Percentiles rank a stretch among this genome's conserved stretches.
Evolutionary conservation across 2,113 vertebrate genomes (phyloP).

Genomic region (Leiothrix lutea): DNA sequence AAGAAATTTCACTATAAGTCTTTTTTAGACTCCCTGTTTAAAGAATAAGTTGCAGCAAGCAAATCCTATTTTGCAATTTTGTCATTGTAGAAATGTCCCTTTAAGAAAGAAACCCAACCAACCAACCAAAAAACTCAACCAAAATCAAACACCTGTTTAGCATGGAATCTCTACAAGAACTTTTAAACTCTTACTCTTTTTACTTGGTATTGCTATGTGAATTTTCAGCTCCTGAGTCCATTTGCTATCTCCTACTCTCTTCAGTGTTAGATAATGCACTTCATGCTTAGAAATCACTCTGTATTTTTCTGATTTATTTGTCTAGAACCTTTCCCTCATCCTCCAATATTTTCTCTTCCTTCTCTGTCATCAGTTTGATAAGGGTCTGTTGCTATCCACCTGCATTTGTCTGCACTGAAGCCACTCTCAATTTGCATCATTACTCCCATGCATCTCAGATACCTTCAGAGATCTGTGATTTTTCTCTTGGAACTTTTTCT

Average conservation of each 20-base stretch:
- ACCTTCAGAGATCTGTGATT: neutral
- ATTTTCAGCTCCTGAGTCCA: neutral
- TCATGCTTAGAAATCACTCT: neutral
- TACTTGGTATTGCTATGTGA: neutral
- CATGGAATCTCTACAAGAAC: neutral
- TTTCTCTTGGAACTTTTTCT: neutral
- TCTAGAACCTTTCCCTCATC: neutral
- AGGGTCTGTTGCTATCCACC: neutral
- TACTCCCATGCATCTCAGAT: neutral
- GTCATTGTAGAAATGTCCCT: neutral
- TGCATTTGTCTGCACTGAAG: neutral
- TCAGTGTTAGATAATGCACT: neutral
- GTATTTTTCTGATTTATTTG: neutral
- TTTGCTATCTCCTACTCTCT: neutral
- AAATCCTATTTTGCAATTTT: neutral
- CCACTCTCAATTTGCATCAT: neutral
- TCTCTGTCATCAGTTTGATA: neutral
- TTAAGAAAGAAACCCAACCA: neutral
- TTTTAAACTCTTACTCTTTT: neutral
- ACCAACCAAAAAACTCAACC: neutral
- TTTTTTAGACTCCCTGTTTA: neutral
- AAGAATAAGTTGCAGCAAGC: neutral
- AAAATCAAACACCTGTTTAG: neutral
- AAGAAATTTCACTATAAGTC: neutral
- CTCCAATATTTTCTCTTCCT: neutral